phyloP scores from a whole-genome alignment of 2,113 vertebrate species.

The Sigmodon hispidus region DNA sequence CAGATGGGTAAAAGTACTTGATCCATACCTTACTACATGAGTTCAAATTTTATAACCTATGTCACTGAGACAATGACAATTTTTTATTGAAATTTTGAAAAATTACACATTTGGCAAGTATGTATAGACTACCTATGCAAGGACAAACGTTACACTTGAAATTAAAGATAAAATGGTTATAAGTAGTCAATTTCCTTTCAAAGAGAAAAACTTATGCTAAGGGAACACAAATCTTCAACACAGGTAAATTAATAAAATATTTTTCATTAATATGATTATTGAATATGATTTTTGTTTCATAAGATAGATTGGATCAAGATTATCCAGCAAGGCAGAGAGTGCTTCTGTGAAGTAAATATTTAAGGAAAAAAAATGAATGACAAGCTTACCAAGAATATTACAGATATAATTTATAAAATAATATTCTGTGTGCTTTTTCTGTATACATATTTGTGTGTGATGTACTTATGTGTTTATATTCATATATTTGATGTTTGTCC shows the following conservation, averaged over 20 bases:
- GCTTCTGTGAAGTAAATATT: background rate
- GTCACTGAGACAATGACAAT: no score
- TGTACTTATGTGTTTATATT: background rate
- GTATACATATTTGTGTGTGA: background rate
- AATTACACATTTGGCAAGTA: background rate
- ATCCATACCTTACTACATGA: background rate
- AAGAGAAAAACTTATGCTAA: background rate
- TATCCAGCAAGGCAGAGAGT: background rate
- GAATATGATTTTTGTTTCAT: background rate
- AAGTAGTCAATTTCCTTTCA: background rate
- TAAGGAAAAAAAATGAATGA: background rate
- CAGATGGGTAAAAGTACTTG: no score
- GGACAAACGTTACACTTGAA: background rate
- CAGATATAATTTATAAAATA: background rate
- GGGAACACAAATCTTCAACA: background rate
- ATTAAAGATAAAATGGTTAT: background rate
- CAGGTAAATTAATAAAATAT: background rate
- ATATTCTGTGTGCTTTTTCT: background rate
- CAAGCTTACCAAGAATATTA: background rate
- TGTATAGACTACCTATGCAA: background rate
- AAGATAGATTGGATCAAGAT: background rate
- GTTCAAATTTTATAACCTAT: background rate
- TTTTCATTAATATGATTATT: background rate
- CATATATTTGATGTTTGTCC: background rate
- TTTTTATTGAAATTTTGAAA: background rate